These are phyloP conservation scores for Prinia subflava DNA, from an alignment of 2,113 vertebrate genomes.

Conservation along the genomic window DNA sequence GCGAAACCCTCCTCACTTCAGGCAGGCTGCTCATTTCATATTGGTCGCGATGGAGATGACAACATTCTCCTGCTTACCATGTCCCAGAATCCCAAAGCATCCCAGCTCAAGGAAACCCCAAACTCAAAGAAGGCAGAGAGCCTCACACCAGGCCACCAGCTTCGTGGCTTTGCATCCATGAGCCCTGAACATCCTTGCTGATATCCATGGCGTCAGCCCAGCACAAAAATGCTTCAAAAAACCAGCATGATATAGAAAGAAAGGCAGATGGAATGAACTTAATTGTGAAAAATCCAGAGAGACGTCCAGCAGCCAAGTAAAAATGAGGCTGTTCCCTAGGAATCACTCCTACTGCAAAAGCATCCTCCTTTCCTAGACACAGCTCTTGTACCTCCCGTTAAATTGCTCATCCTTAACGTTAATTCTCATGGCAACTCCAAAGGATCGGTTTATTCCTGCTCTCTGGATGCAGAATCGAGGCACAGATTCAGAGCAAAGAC, in stretches of 20 bases:
- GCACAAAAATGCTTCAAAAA: neutral
- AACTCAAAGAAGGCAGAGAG: neutral
- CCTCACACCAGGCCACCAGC: neutral
- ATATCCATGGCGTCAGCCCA: neutral
- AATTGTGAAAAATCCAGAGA: neutral
- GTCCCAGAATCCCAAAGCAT: neutral
- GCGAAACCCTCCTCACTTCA: neutral
- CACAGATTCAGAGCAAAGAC: neutral
- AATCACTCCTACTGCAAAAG: neutral
- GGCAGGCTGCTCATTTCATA: neutral
- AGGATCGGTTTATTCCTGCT: neutral
- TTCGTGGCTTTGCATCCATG: neutral
- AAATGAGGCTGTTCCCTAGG: neutral
- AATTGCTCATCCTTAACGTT: rapidly evolving
- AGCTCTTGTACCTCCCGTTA: neutral
- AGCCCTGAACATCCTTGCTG: neutral
- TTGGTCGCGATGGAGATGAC: neutral
- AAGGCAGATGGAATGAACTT: neutral
- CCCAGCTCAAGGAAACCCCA: neutral
- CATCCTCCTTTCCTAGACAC: neutral
- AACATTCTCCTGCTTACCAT: neutral
- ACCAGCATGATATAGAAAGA: neutral
- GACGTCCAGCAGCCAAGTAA: neutral
- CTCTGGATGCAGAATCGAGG: neutral
- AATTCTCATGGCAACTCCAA: neutral